Evolutionary conservation across 2,113 vertebrate species (phyloP).

Genomic region (Rattus rattus): DNA sequence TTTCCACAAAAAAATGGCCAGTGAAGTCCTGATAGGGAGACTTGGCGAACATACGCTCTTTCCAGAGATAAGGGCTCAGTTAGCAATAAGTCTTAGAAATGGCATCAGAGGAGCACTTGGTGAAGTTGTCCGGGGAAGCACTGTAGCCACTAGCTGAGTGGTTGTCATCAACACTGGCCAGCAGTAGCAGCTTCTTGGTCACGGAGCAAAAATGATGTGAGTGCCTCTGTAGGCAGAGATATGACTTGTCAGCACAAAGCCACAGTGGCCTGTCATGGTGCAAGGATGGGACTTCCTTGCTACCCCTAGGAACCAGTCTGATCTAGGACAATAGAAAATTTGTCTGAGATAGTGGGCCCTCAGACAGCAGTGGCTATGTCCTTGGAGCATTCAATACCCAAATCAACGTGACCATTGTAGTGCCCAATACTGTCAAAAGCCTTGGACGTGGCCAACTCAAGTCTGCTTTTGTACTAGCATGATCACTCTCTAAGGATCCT

Average conservation of each 20-base stretch:
- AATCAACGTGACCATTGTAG: not conserved
- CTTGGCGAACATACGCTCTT: not conserved
- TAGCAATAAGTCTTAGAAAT: not conserved
- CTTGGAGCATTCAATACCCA: not conserved
- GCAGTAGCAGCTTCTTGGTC: not conserved
- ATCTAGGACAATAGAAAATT: not conserved
- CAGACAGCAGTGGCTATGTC: not conserved
- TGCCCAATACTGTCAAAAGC: not conserved
- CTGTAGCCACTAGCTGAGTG: not conserved
- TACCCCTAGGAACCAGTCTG: not conserved
- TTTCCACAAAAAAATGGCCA: not conserved
- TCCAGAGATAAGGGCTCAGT: not conserved
- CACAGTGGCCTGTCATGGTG: not conserved
- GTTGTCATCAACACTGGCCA: not conserved
- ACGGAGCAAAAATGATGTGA: not conserved
- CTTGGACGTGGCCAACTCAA: not conserved
- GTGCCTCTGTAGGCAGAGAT: not conserved
- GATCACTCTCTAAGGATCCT: not conserved
- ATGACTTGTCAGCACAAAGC: not conserved
- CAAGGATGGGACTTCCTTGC: not conserved
- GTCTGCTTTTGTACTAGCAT: not conserved
- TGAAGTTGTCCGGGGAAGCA: not conserved
- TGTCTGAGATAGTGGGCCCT: not conserved
- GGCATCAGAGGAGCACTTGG: not conserved
- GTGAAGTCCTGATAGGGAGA: not conserved